Base-by-base conservation (phyloP, 2,797 vertebrate species). In the Anniella stebbinsi region DNA sequence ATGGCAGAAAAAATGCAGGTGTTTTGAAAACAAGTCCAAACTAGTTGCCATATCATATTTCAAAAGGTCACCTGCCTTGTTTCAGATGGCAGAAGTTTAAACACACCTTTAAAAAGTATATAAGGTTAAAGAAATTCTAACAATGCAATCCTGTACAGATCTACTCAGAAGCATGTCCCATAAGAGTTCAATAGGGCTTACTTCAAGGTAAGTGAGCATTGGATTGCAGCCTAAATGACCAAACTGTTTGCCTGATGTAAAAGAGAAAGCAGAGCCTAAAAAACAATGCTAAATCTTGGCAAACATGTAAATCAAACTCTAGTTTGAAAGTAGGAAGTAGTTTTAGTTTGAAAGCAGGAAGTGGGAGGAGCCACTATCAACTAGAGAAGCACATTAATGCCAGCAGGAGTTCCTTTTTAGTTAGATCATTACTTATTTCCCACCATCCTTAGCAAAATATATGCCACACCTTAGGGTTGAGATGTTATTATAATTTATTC, bases 11-110 rank as follows among this genome's bases (percentile, higher is more conserved):
- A 87, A 86, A 75, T 81, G n/a, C 28, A 75, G 85, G 70, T 70
- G 45, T 87, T 82, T 76, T 81, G n/a, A 54, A 83, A 90, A 82
- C 28, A 82, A 83, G 72, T 87, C 70, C 70, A 87, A 76, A 87
- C 36, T 87, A 76, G 72, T 67, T 76, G 41, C 67, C 36, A n/a
- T 88, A 60, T 82, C 57, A 11, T 66, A 67, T 90, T 75, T 76
- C 25, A 76, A 76, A 90, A 90, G 89, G 78, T 90, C 84, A 82
- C 41, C 69, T 67, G 36, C 41, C 80, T 87, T 48, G 69, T 66
- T 82, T 63, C 80, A 75, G 70, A 66, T 25, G 25, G 17, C 30
- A 83, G 30, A 41, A 15, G 21, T 73, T 57, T 82, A 81, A 88
- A 88, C 69, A 73, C 33, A 30, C n/a, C n/a, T n/a, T n/a, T n/a